Percentiles rank a stretch among this genome's conserved stretches.
These are phyloP conservation scores for Fukomys damarensis DNA, from an alignment of 2,113 vertebrate species.

Conservation along the genomic window DNA sequence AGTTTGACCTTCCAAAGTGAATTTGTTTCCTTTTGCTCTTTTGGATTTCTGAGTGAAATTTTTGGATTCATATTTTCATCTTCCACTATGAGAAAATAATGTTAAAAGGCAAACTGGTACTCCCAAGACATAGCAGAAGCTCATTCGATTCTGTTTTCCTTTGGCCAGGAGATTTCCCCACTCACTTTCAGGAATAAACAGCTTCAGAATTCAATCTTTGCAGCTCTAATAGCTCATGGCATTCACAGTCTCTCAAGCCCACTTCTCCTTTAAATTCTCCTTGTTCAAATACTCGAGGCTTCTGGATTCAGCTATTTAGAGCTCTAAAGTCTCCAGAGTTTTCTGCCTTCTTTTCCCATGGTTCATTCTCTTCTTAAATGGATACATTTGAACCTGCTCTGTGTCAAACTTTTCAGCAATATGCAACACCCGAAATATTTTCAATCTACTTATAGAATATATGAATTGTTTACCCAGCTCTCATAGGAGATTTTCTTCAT, in stretches of 20 bases:
- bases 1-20: background rate
- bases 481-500: background rate
- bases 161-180: slow-evolving; percentile 47
- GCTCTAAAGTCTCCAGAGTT: background rate
- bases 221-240: slow-evolving; percentile 38
- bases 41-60: background rate
- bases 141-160: slow-evolving; percentile 65
- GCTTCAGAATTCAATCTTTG: slow-evolving; percentile 59
- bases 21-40: too few species aligned
- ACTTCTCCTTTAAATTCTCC: slow-evolving; percentile 28
- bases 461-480: background rate
- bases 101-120: background rate
- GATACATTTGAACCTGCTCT: background rate
- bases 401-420: slow-evolving; percentile 2
- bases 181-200: slow-evolving; percentile 65
- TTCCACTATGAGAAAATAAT: slow-evolving; percentile 40
- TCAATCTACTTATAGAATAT: background rate
- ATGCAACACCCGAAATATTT: background rate
- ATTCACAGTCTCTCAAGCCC: slow-evolving; percentile 12
- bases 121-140: background rate
- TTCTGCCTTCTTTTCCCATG: background rate
- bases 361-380: background rate
- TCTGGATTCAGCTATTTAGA: background rate
- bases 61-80: background rate
- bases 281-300: slow-evolving; percentile 34